A percentile compares a stretch with the other conserved stretches of the same genome.
phyloP scores from a whole-genome alignment of 2,797 vertebrate genomes.

The Thalassophryne amazonica region DNA sequence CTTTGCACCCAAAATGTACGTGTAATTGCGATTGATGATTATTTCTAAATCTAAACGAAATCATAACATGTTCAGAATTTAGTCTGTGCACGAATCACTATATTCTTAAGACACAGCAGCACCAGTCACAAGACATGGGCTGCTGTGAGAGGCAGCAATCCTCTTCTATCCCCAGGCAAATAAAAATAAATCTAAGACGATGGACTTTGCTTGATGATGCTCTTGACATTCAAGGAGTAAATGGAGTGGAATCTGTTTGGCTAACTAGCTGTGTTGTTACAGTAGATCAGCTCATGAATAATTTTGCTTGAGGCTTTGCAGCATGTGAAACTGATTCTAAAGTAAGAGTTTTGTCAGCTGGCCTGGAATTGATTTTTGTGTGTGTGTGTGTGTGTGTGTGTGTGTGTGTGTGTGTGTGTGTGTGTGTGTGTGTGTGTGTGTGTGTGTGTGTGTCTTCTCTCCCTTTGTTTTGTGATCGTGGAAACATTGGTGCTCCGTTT shows the following conservation, averaged over 20 bases:
- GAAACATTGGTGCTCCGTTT: conserved; percentile 12
- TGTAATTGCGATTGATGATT: background rate
- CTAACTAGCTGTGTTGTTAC: conserved; percentile 34
- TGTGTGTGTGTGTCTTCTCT: conserved; percentile 16
- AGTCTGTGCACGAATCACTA: conserved; percentile 18
- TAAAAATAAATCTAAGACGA: conserved; percentile 20
- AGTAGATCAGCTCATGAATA: conserved; percentile 26
- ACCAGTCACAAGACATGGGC: conserved; percentile 39
- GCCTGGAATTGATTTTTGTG: conserved; percentile 36
- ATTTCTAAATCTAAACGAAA: no score
- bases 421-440: background rate
- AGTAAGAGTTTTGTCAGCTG: conserved; percentile 33
- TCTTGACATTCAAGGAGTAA: conserved; percentile 48
- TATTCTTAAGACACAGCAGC: conserved; percentile 6
- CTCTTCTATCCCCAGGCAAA: conserved; percentile 17
- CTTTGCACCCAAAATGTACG: background rate
- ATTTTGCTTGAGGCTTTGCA: conserved; percentile 9
- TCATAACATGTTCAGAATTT: no score
- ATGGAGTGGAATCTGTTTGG: conserved; percentile 32
- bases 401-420: no score
- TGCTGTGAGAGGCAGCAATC: conserved; percentile 31
- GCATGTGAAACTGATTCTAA: conserved; percentile 21
- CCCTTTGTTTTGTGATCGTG: conserved; percentile 17
- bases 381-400: no score
- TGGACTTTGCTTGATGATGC: conserved; percentile 27